Evolutionary conservation across 2,888 invertebrate species (phyloP), one percentile per base, ranked within the genome.

Genomic region (Drosophila maculinotata): DNA sequence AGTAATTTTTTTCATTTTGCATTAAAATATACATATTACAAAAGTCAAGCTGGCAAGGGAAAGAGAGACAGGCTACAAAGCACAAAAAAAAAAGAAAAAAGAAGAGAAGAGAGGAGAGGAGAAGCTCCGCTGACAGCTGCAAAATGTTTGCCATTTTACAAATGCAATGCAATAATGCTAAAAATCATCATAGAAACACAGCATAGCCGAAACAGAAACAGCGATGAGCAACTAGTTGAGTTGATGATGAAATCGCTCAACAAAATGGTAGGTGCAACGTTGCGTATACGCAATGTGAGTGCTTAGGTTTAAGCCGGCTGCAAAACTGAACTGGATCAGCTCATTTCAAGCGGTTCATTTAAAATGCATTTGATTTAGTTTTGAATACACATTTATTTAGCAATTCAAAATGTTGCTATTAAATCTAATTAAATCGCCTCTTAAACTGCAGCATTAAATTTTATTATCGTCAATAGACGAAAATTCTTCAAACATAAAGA

Each of bases 1-100:
- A 83, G 88, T 83, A 79, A 88, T 86, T 88, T 83, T 70, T 86
- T 57, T 30, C 76, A 85, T 82, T 82, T 85, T 68, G 60, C 81
- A 83, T 87, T 76, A 83, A 77, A 76, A 76, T 73, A 82, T 76
- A 70, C 63, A 76, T 67, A 71, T 64, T 58, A 69, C 69, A 82
- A 73, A 72, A 82, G 80, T 86, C 58, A 51, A 12, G 20, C 7
- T 4, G 15, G 17, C 3, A 3, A 3, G 14, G 17, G 36, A 30
- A 17, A 45, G 35, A 20, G 10, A 2, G 7, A 31, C 17, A 9
- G 17, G 25, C 28, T 7, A 15, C 20, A 33, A 17, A 30, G 20
- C n/a, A n/a, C n/a, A n/a, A n/a, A n/a, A n/a, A n/a, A n/a, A n/a
- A n/a, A n/a, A n/a, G n/a, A n/a, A n/a, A 36, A 38, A 51, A 69